Percentiles rank a stretch among this genome's conserved stretches.
phyloP scores from a whole-genome alignment of 2,797 vertebrate genomes.

The Fistularia tabacaria region DNA sequence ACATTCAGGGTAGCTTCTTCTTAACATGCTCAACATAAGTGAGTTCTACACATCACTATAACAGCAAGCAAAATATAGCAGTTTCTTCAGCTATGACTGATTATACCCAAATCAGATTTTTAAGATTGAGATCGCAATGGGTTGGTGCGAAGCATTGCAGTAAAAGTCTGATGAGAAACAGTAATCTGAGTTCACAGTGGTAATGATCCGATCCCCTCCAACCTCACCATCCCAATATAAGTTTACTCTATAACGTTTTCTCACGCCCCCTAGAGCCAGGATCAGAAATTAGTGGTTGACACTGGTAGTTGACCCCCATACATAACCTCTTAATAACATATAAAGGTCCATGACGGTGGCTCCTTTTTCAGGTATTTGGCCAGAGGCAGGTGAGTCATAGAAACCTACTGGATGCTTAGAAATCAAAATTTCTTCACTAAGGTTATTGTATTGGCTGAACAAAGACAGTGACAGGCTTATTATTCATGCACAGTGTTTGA shows the following conservation, averaged over 20 bases:
- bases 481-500: background rate
- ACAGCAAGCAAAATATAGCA: background rate
- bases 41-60: background rate
- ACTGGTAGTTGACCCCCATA: constrained; percentile 47
- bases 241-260: constrained; percentile 13
- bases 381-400: constrained; percentile 43
- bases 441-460: constrained; percentile 29
- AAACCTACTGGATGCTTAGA: constrained; percentile 33
- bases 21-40: background rate
- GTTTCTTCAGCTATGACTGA: constrained; percentile 39
- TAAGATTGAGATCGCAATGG: constrained; percentile 38
- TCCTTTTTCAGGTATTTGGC: constrained; percentile 29
- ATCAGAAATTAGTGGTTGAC: constrained; percentile 33
- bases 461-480: constrained; percentile 16
- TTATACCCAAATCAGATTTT: constrained; percentile 23
- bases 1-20: background rate
- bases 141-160: constrained; percentile 25
- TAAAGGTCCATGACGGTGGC: constrained; percentile 20
- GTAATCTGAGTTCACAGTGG: constrained; percentile 31
- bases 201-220: constrained; percentile 11
- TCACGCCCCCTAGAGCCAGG: constrained; percentile 5
- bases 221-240: constrained; percentile 7
- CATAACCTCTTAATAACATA: constrained; percentile 43
- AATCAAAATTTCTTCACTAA: constrained; percentile 20
- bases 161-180: constrained; percentile 36